These are phyloP conservation scores for Trachelipus rathkii DNA, from an alignment of 1,140 invertebrate species.

Conservation along the genomic window DNA sequence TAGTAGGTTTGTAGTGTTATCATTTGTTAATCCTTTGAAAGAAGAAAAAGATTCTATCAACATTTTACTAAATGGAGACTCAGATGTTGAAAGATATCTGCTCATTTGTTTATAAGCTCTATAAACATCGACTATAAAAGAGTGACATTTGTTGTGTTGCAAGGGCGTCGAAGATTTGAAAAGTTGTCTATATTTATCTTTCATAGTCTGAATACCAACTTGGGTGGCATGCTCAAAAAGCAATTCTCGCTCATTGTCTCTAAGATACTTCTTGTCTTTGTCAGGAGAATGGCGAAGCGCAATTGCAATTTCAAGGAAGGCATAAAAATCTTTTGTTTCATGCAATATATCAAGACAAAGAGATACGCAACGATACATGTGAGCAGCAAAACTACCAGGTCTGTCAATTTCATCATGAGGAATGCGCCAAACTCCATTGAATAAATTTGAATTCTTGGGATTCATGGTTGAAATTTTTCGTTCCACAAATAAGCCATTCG, in stretches of 20 bases:
- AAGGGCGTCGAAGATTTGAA: constrained; percentile 40
- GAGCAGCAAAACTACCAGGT: constrained; percentile 82
- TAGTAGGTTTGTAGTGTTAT: constrained; percentile 31
- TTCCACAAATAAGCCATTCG: constrained; percentile 72
- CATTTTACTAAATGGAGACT: constrained; percentile 38
- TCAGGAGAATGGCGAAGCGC: constrained; percentile 75
- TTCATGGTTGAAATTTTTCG: constrained; percentile 58
- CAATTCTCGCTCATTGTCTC: constrained; percentile 71
- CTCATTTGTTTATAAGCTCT: constrained; percentile 37
- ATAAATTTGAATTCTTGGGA: constrained; percentile 66
- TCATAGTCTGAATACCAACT: constrained; percentile 43
- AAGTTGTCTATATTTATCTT: constrained; percentile 39
- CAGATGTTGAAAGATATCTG: constrained; percentile 34
- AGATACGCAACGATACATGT: constrained; percentile 78
- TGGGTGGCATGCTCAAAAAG: constrained; percentile 66
- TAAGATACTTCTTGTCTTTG: constrained; percentile 73
- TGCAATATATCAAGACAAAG: constrained; percentile 75
- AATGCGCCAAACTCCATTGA: constrained; percentile 78
- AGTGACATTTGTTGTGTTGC: constrained; percentile 30
- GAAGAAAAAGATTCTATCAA: constrained; percentile 31
- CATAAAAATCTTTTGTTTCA: constrained; percentile 71
- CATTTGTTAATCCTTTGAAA: constrained; percentile 24
- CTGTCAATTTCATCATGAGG: constrained; percentile 84
- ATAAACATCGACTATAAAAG: constrained; percentile 41
- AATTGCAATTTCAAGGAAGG: constrained; percentile 72